Base-by-base conservation (phyloP, 1,140 invertebrate genomes). In the Rhopalosiphum padi region DNA sequence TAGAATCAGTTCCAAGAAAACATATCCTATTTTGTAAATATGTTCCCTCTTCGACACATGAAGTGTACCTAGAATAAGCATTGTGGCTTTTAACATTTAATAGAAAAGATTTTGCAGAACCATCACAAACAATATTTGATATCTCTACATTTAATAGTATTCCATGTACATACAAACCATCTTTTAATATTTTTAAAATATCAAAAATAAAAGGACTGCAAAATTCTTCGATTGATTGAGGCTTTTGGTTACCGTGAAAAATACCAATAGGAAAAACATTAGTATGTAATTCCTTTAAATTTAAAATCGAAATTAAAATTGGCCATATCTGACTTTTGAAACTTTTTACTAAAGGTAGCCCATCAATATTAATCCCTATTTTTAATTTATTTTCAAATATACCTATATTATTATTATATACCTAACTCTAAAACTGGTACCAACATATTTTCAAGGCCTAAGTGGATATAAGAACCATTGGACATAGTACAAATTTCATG, bases 21-120 rank as follows among this genome's bases (percentile, higher is more conserved):
- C 21, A 53, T 53, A 53, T 23, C 22, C 53, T 2, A 23, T 53
- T 23, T 53, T 23, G 22, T 23, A 53, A 53, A 53, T 53, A 23
- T 2, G 22, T 53, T 22, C 22, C 53, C 23, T 53, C 53, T 6
- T 23, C 53, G 21, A 53, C 53, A 53, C 53, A 46, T 53, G 53
- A 23, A 23, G 53, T 23, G 53, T 22, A 53, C 53, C 53, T 6
- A 23, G 22, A 53, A 53, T 48, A n/a, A 35, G 46, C 25, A 35
- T 88, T 51, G 21, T 23, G 53, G 35, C n/a, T 8, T 21, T 86
- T 55, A 18, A 96, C 95, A 96, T 94, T 96, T 96, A 95, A 96
- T 96, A 51, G 95, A 95, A 94, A 96, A 96, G 91, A 96, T 23
- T 87, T 87, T n/a, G 86, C 86, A 4, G 86, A 43, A 30, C 46